Evolutionary conservation across 2,113 vertebrate species (phyloP).

Genomic region (Zeus faber): DNA sequence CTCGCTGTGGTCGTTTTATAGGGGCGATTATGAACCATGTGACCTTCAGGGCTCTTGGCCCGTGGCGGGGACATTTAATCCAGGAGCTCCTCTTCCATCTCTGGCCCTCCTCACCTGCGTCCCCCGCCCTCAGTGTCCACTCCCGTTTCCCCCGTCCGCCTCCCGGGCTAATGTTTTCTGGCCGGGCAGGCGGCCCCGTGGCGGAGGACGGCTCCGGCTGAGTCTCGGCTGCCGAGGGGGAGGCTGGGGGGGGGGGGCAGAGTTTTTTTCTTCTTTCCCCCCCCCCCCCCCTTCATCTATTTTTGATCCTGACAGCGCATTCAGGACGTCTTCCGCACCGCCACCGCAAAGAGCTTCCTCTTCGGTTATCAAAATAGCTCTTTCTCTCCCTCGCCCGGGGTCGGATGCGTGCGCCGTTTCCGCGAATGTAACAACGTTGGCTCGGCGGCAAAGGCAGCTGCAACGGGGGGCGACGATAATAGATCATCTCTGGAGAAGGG

Average conservation of each 20-base stretch:
- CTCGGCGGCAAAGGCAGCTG: constrained; percentile 28
- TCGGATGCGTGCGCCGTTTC: constrained; percentile 11
- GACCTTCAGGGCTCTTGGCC: constrained; percentile 16
- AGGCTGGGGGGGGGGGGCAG: constrained; percentile 27
- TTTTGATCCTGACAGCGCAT: constrained; percentile 47
- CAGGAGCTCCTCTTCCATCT: constrained; percentile 12
- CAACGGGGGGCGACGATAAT: constrained; percentile 26
- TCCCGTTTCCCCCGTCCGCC: neutral
- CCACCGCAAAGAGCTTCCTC: constrained; percentile 38
- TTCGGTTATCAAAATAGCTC: constrained; percentile 44
- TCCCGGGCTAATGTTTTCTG: neutral
- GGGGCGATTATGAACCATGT: constrained; percentile 43
- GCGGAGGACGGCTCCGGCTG: constrained; percentile 34
- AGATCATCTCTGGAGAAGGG: constrained; percentile 34
- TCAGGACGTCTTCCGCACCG: constrained; percentile 30
- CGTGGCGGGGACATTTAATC: constrained; percentile 34
- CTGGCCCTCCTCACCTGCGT: neutral
- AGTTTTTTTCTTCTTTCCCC: too few species aligned
- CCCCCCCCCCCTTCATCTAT: constrained; percentile 49
- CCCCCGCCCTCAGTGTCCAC: neutral
- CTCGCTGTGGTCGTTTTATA: constrained; percentile 14
- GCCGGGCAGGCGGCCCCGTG: neutral
- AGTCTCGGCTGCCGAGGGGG: constrained; percentile 13
- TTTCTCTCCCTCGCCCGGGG: constrained; percentile 26
- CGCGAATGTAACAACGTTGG: constrained; percentile 20